Conservation (phyloP, 2,888 invertebrate genomes). For the Leucania comma region DNA sequence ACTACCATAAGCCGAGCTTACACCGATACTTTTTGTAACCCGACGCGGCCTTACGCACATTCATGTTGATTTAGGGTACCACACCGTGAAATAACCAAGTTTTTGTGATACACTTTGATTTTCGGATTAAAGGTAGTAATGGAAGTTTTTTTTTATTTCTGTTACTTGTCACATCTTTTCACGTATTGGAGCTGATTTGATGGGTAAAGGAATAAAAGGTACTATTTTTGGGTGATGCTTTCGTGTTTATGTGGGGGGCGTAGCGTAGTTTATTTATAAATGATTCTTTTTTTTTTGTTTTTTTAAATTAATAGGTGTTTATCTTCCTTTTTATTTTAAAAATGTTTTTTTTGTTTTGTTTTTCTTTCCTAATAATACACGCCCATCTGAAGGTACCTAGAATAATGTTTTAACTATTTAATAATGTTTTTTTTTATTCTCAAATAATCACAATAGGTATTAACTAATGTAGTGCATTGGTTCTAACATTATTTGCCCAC, state of each 20-base stretch:
- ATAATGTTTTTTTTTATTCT: no score
- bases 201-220: background rate
- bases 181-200: constrained; percentile 26
- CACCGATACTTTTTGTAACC: constrained; percentile 57
- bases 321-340: no score
- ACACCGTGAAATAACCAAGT: constrained; percentile 64
- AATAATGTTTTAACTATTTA: no score
- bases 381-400: no score
- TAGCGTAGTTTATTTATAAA: no score
- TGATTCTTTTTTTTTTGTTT: no score
- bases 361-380: no score
- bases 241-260: background rate
- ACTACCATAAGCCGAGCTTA: constrained; percentile 49
- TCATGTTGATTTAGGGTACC: constrained; percentile 66
- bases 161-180: constrained; percentile 31
- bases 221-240: background rate
- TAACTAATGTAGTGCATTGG: no score
- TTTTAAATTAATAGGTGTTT: no score
- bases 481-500: no score
- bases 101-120: constrained; percentile 57
- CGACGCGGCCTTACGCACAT: constrained; percentile 40
- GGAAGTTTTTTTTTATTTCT: constrained; percentile 20
- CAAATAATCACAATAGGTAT: no score
- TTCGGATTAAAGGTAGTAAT: constrained; percentile 39
- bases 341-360: no score